Percentiles rank a stretch among this genome's conserved stretches.
phyloP scores from a whole-genome alignment of 1,140 invertebrate species.

The Armadillidium nasatum region DNA sequence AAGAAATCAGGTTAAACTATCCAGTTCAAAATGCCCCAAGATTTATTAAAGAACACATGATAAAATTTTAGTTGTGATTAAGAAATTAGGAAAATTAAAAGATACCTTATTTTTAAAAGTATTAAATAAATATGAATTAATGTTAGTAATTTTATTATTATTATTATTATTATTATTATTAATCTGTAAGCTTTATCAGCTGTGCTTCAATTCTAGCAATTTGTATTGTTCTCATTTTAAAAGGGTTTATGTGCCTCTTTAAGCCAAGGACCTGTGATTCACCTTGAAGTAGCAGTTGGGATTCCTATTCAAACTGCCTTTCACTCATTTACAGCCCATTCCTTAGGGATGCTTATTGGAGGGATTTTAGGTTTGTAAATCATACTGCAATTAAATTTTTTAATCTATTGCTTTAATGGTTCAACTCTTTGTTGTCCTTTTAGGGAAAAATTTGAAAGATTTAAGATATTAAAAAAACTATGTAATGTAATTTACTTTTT shows the following conservation, averaged over 20 bases:
- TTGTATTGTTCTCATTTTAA: not conserved
- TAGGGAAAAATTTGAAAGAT: not conserved
- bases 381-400: not conserved
- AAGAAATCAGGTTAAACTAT: too few species aligned
- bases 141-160: too few species aligned
- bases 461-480: not conserved
- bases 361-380: slow-evolving; percentile 37
- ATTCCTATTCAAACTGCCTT: slow-evolving; percentile 30
- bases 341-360: slow-evolving; percentile 42
- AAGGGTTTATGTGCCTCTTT: slow-evolving; percentile 43
- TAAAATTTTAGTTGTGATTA: too few species aligned
- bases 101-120: too few species aligned
- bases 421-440: not conserved
- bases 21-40: too few species aligned
- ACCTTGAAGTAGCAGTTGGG: slow-evolving; percentile 32
- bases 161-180: too few species aligned
- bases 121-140: too few species aligned
- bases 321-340: slow-evolving; percentile 40
- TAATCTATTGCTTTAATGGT: too few species aligned
- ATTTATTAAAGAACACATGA: too few species aligned
- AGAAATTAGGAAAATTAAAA: too few species aligned
- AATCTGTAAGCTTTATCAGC: too few species aligned
- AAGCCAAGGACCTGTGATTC: slow-evolving; percentile 39
- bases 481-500: not conserved
- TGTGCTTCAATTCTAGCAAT: too few species aligned